Percentiles rank a stretch among this genome's conserved stretches.
These are phyloP conservation scores for Tangara arthus DNA, from an alignment of 2,797 vertebrate species.

Conservation along the genomic window DNA sequence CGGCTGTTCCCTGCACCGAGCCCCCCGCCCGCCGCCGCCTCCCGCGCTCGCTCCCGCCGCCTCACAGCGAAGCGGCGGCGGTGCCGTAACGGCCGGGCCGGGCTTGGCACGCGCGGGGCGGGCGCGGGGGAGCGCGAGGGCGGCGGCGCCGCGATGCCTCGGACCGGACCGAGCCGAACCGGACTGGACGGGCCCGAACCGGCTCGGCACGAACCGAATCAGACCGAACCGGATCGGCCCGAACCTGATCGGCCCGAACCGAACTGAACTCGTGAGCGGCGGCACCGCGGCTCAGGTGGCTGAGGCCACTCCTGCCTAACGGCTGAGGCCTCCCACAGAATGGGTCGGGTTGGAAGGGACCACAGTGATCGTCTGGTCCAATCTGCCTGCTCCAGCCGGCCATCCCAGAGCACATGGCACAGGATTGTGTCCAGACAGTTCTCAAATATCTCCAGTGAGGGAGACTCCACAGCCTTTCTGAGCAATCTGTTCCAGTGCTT, in stretches of 20 bases:
- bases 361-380: neutral
- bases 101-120: neutral
- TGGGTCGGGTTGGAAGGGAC: neutral
- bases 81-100: neutral
- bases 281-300: neutral
- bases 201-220: neutral
- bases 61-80: neutral
- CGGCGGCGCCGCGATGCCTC: neutral
- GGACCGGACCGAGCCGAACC: neutral
- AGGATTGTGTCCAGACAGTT: neutral
- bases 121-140: neutral
- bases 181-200: no score
- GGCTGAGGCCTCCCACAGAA: neutral
- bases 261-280: neutral
- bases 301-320: neutral
- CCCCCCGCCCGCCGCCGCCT: neutral
- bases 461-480: neutral
- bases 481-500: neutral
- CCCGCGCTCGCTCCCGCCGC: neutral
- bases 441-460: no score
- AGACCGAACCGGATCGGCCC: neutral
- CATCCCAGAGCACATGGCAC: neutral
- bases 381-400: neutral
- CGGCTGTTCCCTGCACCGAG: neutral
- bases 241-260: accelerated